Evolutionary conservation across 2,888 invertebrate species (phyloP), one percentile per base, ranked within the genome.

Genomic region (Cheiracanthium punctorium): DNA sequence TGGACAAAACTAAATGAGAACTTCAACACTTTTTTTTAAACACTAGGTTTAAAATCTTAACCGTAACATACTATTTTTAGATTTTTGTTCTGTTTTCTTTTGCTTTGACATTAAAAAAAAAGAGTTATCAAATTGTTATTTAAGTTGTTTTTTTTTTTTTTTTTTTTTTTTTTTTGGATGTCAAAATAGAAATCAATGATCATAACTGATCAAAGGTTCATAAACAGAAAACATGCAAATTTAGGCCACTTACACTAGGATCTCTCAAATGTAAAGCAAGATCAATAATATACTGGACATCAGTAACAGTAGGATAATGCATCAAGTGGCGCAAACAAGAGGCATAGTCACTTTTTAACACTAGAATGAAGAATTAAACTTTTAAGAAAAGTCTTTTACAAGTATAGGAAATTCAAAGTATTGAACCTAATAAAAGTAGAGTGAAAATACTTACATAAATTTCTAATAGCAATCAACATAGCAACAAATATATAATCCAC

Each of bases 401-500:
- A 32, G 7, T 32, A 17, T 67, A 32, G 14, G 30, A 12, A 30
- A n/a, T 4, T n/a, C 0, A 67, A 29, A n/a, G 14, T 28, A 64
- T 28, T 32, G 30, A 30, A 24, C 10, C 1, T 30, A 73, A 52
- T 37, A 33, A 58, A 24, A 7, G 20, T 48, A 10, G 17, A 48
- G 8, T 14, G 8, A 48, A 2, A 48, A 48, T 37, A 94, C 94
- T 94, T 91, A 96, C 96, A 91, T 86, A 94, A 93, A 89, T 93
- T 93, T 87, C 95, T 92, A 89, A 96, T 94, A 52, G 95, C 94
- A 71, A 95, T 93, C 71, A 96, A 92, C 95, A 96, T 95, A 20
- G 96, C 95, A 10, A 96, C 94, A 89, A 96, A 94, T 74, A 96
- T 93, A 90, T 94, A 95, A 90, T 95, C 94, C 20, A 94, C 93